Evolutionary conservation across 2,888 invertebrate genomes (phyloP).

Genomic region (Drosophila borealis): DNA sequence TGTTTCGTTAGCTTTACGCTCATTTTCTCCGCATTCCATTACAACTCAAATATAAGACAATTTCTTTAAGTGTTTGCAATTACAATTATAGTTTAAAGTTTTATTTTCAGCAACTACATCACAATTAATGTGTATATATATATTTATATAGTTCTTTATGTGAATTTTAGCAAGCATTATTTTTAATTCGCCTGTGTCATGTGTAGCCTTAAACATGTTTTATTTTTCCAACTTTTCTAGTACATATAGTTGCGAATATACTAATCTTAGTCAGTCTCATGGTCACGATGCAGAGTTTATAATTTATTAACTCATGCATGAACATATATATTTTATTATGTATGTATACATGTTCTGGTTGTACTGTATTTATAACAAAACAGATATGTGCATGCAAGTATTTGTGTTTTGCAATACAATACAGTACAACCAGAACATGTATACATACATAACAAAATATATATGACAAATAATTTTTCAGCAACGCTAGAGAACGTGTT

Average conservation of each 20-base stretch:
- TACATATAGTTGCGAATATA: slow-evolving; percentile 82
- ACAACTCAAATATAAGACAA: slow-evolving; percentile 50
- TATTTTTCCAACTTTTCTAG: slow-evolving; percentile 50
- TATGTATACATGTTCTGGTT: not conserved
- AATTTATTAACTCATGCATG: slow-evolving; percentile 52
- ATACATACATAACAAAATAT: slow-evolving; percentile 28
- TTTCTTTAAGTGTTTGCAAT: slow-evolving; percentile 36
- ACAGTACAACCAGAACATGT: no score
- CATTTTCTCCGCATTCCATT: slow-evolving; percentile 21
- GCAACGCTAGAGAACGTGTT: slow-evolving; percentile 62
- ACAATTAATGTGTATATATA: slow-evolving; percentile 58
- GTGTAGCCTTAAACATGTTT: slow-evolving; percentile 46
- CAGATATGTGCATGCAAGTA: no score
- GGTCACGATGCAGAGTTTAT: slow-evolving; percentile 84
- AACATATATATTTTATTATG: slow-evolving; percentile 6
- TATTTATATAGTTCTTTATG: slow-evolving; percentile 59
- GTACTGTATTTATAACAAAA: no score
- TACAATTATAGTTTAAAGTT: slow-evolving; percentile 45
- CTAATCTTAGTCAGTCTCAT: slow-evolving; percentile 85
- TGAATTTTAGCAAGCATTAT: slow-evolving; percentile 80
- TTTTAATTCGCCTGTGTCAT: slow-evolving; percentile 69
- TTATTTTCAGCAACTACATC: slow-evolving; percentile 83
- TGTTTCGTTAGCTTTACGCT: slow-evolving; percentile 31
- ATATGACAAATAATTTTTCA: slow-evolving; percentile 84
- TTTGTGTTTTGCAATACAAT: no score